Evolutionary conservation across 2,888 invertebrate species (phyloP), one percentile per base, ranked within the genome.

Genomic region (Eulithis testata): DNA sequence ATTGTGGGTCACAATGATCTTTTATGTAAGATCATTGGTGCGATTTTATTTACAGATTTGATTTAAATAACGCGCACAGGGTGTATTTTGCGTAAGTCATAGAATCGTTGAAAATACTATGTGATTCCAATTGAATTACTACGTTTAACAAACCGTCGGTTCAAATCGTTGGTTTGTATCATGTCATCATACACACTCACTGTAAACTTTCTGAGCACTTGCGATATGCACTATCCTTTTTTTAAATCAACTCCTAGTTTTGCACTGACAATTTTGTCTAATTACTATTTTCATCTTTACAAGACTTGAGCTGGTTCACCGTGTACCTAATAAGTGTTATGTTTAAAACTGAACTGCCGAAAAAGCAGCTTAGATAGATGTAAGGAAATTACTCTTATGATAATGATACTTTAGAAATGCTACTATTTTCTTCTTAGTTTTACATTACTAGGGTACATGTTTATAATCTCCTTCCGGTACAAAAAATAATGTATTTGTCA

Each of bases 61-160:
- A 78, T 74, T 75, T 72, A 21, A 21, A 77, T 80, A 83, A 79
- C 82, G 84, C 84, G 83, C 84, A 85, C 85, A 84, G 85, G 84
- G 84, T 85, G 80, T 80, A 76, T 78, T 77, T 79, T 75, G 73
- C 54, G 60, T 83, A 80, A 80, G 78, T 75, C 73, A 76, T 75
- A 40, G 8, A 76, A 43, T 36, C 49, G 50, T 37, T 37, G 54
- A 31, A 27, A n/a, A 59, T 75, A 74, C 74, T 56, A 54, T 77
- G 77, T 75, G 73, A 71, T 72, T 63, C 50, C 76, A 72, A 65
- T 58, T 65, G 49, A 70, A 72, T 31, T 70, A 65, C 64, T 61
- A 73, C 67, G 65, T 72, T 64, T 73, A 55, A 40, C 59, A 73
- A 71, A 61, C 65, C 68, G 69, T 66, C 65, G 73, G 72, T 75